phyloP scores from a whole-genome alignment of 1,140 invertebrate species.

The Rhagoletis zephyria region DNA sequence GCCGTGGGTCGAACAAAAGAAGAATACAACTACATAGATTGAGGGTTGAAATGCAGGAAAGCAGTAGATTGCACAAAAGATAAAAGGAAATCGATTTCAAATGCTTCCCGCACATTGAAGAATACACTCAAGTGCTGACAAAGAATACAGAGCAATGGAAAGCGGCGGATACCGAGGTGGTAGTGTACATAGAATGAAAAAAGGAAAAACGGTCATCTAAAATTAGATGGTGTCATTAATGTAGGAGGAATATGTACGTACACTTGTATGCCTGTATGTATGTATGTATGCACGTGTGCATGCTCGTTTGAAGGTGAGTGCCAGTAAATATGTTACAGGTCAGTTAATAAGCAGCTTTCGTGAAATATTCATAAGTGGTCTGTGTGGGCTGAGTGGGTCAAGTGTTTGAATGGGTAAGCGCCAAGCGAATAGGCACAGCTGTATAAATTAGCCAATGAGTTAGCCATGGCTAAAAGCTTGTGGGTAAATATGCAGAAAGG shows the following conservation, averaged over 20 bases:
- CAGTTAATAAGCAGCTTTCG: slow-evolving; percentile 5
- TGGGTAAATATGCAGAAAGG: background rate
- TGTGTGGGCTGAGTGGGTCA: background rate
- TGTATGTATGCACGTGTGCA: background rate
- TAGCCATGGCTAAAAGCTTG: background rate
- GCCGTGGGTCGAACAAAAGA: background rate
- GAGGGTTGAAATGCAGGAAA: background rate
- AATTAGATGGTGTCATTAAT: background rate
- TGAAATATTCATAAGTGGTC: background rate
- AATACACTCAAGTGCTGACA: slow-evolving; percentile 24
- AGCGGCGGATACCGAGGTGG: background rate
- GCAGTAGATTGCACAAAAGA: background rate
- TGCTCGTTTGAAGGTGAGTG: background rate
- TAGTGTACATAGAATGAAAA: background rate
- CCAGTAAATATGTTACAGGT: background rate
- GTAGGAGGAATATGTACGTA: background rate
- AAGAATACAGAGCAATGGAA: background rate
- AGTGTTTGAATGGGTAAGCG: background rate
- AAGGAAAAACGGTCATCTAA: background rate
- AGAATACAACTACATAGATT: background rate
- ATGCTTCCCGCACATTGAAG: background rate
- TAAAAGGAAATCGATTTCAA: slow-evolving; percentile 30
- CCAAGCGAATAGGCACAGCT: background rate
- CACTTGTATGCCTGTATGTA: background rate
- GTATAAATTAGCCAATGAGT: background rate